Evolutionary conservation across 2,113 vertebrate species (phyloP).

Genomic region (Platichthys stellatus): DNA sequence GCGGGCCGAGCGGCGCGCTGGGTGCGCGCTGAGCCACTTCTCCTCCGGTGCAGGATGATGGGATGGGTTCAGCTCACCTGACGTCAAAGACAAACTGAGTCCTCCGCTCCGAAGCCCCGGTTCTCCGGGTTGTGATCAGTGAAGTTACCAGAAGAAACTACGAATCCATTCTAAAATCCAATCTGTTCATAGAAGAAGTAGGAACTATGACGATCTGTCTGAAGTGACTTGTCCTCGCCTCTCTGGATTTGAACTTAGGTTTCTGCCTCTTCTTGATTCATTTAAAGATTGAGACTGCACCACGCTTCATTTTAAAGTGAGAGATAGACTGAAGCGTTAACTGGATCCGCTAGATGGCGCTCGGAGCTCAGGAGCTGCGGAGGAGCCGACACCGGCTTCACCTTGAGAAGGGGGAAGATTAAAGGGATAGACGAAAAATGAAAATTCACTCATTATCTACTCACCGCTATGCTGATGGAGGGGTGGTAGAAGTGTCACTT

Average conservation of each 20-base stretch:
- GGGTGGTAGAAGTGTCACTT: too few relatives aligned
- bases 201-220: too few relatives aligned
- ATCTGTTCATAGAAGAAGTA: too few relatives aligned
- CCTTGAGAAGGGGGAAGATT: not conserved
- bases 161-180: too few relatives aligned
- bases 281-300: not conserved
- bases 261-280: not conserved
- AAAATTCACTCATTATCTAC: too few relatives aligned
- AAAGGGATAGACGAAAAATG: too few relatives aligned
- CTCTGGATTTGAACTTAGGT: not conserved
- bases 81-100: constrained; percentile 56
- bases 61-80: constrained; percentile 48
- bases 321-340: not conserved
- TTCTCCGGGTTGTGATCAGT: not conserved
- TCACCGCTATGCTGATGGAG: too few relatives aligned
- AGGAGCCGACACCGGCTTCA: not conserved
- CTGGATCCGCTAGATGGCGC: constrained; percentile 57
- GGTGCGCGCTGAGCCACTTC: constrained; percentile 44
- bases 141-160: not conserved
- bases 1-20: constrained; percentile 30
- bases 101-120: not conserved
- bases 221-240: too few relatives aligned
- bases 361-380: not conserved
- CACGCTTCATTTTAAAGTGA: not conserved
- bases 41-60: constrained; percentile 34